A percentile compares a stretch with the other conserved stretches of the same genome.
Evolutionary conservation across 2,797 vertebrate genomes (phyloP).

Genomic region (Lates japonicus): DNA sequence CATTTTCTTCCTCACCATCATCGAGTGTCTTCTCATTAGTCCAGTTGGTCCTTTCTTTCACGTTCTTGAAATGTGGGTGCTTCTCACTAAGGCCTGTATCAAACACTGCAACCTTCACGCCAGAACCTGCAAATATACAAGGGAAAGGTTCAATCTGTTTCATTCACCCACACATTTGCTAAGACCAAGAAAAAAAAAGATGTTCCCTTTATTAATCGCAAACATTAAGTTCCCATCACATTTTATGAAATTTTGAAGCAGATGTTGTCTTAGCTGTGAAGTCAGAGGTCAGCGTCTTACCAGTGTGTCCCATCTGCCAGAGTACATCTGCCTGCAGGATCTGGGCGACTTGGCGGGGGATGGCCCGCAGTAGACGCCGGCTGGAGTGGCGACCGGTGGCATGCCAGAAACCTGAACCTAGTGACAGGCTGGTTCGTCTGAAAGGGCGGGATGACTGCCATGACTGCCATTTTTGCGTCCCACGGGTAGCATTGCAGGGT

Average conservation of each 20-base stretch:
- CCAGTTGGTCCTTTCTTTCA: slow-evolving; percentile 99
- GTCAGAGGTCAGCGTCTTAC: slow-evolving; percentile 73
- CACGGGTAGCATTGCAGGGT: slow-evolving; percentile 92
- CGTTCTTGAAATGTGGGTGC: slow-evolving; percentile 99
- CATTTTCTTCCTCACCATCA: slow-evolving; percentile 89
- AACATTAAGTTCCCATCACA: not conserved
- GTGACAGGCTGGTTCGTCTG: slow-evolving; percentile 92
- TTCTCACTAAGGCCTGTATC: slow-evolving; percentile 98
- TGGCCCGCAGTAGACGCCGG: slow-evolving; percentile 93
- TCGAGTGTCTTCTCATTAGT: slow-evolving; percentile 99
- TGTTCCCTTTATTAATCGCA: not conserved
- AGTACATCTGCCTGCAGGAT: slow-evolving; percentile 98
- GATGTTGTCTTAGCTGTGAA: not conserved
- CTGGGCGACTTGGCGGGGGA: slow-evolving; percentile 97
- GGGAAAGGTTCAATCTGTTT: not conserved
- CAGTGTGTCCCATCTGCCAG: slow-evolving; percentile 99
- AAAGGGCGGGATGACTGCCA: slow-evolving; percentile 96
- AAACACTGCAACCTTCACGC: slow-evolving; percentile 98
- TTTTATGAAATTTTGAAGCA: not conserved
- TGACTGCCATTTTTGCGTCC: slow-evolving; percentile 95
- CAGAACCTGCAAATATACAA: slow-evolving; percentile 86
- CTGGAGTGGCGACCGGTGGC: slow-evolving; percentile 97
- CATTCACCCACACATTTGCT: not conserved
- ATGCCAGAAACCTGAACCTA: slow-evolving; percentile 97
- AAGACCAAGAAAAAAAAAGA: not conserved